These are phyloP conservation scores for Eupelmus urozonus DNA, from an alignment of 2,888 invertebrate species.

Conservation along the genomic window DNA sequence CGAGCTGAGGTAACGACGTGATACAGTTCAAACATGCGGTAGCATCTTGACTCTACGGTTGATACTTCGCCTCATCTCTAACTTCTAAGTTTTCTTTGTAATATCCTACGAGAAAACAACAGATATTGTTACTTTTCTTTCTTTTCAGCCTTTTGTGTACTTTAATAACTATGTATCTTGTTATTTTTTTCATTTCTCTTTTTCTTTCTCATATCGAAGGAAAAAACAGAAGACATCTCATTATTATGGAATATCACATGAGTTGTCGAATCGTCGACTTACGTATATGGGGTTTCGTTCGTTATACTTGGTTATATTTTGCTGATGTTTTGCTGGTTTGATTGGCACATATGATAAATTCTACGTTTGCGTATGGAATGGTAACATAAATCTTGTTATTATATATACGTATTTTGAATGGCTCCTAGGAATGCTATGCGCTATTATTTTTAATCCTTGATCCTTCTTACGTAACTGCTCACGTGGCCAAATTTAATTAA, in stretches of 20 bases:
- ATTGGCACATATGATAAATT: constrained; percentile 56
- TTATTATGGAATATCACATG: constrained; percentile 54
- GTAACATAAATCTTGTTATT: constrained; percentile 49
- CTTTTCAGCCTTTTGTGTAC: constrained; percentile 55
- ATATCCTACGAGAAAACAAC: constrained; percentile 47
- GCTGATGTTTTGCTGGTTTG: constrained; percentile 46
- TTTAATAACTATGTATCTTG: constrained; percentile 36
- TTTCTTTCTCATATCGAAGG: constrained; percentile 37
- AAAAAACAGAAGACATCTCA: constrained; percentile 52
- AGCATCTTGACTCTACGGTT: constrained; percentile 35
- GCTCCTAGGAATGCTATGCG: constrained; percentile 28
- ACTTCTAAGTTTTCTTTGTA: constrained; percentile 41
- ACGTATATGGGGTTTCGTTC: constrained; percentile 54
- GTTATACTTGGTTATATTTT: constrained; percentile 52
- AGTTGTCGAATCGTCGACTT: constrained; percentile 47
- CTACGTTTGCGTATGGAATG: constrained; percentile 48
- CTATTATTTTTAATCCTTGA: constrained; percentile 15
- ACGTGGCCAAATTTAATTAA: background rate
- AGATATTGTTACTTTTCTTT: constrained; percentile 54
- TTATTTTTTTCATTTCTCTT: constrained; percentile 29
- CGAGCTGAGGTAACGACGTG: constrained; percentile 48
- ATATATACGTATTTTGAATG: constrained; percentile 23
- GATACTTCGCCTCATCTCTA: constrained; percentile 41
- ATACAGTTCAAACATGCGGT: constrained; percentile 32
- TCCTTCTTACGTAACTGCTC: constrained; percentile 3